Evolutionary conservation across 2,888 invertebrate genomes (phyloP).

Genomic region (Tenthredo mesomela): DNA sequence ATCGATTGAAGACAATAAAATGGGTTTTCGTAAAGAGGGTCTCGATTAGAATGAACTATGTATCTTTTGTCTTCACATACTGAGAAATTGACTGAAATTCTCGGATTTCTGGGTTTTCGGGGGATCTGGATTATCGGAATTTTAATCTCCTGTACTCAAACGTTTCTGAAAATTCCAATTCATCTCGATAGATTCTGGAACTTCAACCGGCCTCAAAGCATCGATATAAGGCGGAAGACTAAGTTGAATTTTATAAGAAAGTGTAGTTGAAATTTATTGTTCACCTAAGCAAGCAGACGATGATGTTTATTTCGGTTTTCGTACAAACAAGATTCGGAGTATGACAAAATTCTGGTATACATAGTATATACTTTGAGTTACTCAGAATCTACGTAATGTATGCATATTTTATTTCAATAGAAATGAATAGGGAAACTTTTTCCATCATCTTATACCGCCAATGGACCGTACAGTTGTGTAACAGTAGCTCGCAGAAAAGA

Average conservation of each 20-base stretch:
- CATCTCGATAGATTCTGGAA: no score
- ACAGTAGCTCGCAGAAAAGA: not conserved
- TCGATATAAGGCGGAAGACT: not conserved
- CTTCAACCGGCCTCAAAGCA: no score
- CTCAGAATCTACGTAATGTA: not conserved
- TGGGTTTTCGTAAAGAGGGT: no score
- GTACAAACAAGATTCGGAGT: not conserved
- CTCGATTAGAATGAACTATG: no score
- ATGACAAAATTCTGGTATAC: not conserved
- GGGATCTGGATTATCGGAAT: no score
- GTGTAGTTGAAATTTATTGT: not conserved
- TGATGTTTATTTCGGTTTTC: not conserved
- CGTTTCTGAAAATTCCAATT: no score
- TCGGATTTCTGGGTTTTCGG: no score
- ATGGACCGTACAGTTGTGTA: not conserved
- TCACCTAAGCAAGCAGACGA: not conserved
- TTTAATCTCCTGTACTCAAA: no score
- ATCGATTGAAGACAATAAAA: no score
- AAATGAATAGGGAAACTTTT: conserved; percentile 33
- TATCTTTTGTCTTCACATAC: no score
- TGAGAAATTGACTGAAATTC: no score
- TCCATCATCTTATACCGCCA: conserved; percentile 6
- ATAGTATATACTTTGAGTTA: not conserved
- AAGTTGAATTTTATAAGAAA: not conserved
- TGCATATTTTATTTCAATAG: conserved; percentile 7